Evolutionary conservation across 1,140 invertebrate species (phyloP).

Genomic region (Thaumetopoea pityocampa): DNA sequence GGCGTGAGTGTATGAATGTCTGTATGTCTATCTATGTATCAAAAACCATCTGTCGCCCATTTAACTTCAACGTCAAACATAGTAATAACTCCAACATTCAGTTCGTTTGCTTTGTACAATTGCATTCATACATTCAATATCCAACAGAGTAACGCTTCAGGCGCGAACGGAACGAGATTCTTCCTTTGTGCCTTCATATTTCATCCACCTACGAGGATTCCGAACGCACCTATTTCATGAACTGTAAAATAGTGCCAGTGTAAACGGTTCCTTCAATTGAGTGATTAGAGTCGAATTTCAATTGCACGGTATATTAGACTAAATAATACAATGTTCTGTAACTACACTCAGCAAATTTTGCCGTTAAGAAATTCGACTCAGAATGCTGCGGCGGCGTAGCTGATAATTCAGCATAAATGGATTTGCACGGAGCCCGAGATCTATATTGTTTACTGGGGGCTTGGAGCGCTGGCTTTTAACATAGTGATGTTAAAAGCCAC

Average conservation of each 20-base stretch:
- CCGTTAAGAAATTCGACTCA: constrained; percentile 47
- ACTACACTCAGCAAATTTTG: constrained; percentile 47
- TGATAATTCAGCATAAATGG: constrained; percentile 60
- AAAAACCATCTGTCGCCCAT: too few relatives aligned
- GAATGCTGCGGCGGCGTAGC: constrained; percentile 31
- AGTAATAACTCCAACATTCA: constrained; percentile 12
- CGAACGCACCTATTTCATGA: constrained; percentile 34
- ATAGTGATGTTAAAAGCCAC: too few relatives aligned
- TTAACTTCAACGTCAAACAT: constrained; percentile 1
- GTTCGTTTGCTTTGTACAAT: constrained; percentile 23
- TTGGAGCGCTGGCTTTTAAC: too few relatives aligned
- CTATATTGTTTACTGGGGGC: constrained; percentile 44
- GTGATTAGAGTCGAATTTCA: constrained; percentile 34
- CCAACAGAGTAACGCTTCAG: constrained; percentile 44
- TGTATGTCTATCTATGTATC: too few relatives aligned
- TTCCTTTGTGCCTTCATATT: constrained; percentile 60
- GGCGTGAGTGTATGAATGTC: too few relatives aligned
- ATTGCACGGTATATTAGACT: constrained; percentile 17
- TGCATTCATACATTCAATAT: constrained; percentile 40
- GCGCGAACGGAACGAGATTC: constrained; percentile 53
- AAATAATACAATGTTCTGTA: constrained; percentile 42
- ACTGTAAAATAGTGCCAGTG: constrained; percentile 10
- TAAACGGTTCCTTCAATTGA: constrained; percentile 28
- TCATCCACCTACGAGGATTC: constrained; percentile 43
- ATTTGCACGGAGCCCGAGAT: constrained; percentile 34